phyloP scores from a whole-genome alignment of 2,797 vertebrate genomes.

The Coluber constrictor region DNA sequence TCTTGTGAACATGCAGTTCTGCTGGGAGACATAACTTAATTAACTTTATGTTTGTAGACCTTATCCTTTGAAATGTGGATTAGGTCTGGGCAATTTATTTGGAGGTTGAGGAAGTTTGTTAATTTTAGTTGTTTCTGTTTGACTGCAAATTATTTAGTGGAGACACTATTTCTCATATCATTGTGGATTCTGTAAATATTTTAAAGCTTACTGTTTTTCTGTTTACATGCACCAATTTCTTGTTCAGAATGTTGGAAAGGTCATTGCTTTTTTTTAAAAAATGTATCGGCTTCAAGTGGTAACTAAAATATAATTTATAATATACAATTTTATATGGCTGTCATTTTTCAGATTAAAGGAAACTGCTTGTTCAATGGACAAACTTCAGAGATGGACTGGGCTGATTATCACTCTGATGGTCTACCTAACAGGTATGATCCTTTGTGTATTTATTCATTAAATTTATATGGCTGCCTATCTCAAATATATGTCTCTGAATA shows the following conservation, averaged over 20 bases:
- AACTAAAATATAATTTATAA: not conserved
- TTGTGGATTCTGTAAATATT: not conserved
- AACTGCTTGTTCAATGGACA: conserved; percentile 64
- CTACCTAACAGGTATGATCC: conserved; percentile 46
- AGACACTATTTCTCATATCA: not conserved
- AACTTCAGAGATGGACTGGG: conserved; percentile 29
- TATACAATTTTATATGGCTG: not conserved
- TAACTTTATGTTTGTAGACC: not conserved
- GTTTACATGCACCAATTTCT: not conserved
- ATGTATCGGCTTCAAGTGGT: not conserved
- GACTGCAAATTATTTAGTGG: not conserved
- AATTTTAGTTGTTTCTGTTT: not conserved
- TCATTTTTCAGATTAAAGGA: conserved; percentile 35
- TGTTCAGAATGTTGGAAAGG: not conserved
- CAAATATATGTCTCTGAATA: not conserved
- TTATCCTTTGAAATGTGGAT: not conserved
- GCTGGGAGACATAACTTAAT: not conserved
- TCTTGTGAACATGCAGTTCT: not conserved
- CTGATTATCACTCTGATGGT: conserved; percentile 46
- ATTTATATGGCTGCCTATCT: not conserved
- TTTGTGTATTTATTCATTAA: not conserved
- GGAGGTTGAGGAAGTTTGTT: not conserved
- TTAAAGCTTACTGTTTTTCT: not conserved
- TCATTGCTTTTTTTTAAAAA: not conserved
- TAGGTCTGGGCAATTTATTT: not conserved